Evolutionary conservation across 2,888 invertebrate genomes (phyloP).

Genomic region (Calameuta idolon): DNA sequence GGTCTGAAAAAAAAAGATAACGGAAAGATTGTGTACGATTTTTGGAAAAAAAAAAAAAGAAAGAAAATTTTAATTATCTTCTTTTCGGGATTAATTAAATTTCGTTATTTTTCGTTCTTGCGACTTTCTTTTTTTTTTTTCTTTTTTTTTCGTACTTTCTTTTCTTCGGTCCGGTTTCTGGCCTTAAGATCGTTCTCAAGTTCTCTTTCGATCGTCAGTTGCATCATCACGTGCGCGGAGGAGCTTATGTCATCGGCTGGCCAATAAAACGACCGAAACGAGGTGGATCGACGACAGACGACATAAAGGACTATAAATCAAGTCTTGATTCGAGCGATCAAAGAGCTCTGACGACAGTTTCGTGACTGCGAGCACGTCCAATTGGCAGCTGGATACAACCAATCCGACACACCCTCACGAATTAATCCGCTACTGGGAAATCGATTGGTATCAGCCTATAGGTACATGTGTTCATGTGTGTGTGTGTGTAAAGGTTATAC

Average conservation of each 20-base stretch:
- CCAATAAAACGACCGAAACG: neutral
- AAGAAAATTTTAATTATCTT: neutral
- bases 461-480: too few species aligned
- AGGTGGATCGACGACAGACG: slow-evolving; percentile 7
- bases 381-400: neutral
- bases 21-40: neutral
- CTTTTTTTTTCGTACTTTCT: neutral
- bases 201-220: neutral
- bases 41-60: neutral
- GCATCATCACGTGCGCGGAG: neutral
- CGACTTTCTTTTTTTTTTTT: neutral
- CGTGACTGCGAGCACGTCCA: neutral
- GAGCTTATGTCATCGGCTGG: slow-evolving; percentile 1
- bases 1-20: neutral
- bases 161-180: neutral
- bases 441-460: neutral
- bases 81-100: too few species aligned
- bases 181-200: neutral
- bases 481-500: neutral
- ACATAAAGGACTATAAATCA: slow-evolving; percentile 5
- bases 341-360: slow-evolving; percentile 2
- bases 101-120: neutral
- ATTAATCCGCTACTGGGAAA: slow-evolving; percentile 9
- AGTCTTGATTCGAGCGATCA: slow-evolving; percentile 2
- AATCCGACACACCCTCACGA: neutral